phyloP scores from a whole-genome alignment of 30 jellyfish, hydroid and myxozoan genomes.

The Nemopilema nomurai region DNA sequence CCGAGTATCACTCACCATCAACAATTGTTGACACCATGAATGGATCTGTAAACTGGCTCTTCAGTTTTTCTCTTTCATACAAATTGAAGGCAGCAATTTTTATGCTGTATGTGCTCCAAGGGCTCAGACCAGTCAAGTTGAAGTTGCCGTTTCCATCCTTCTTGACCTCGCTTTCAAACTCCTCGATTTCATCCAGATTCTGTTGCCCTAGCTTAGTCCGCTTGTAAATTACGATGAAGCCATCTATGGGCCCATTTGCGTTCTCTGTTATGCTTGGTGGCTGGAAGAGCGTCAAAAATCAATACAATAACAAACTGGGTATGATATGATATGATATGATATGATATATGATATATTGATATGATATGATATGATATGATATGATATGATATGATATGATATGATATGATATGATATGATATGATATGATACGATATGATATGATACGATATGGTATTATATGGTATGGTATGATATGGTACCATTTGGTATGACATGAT shows the following conservation, averaged over 20 bases:
- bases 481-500: no score
- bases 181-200: constrained; percentile 20
- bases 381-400: no score
- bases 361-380: no score
- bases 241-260: constrained; percentile 66
- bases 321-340: no score
- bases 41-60: constrained; percentile 26
- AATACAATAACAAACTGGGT: no score
- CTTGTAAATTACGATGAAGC: constrained; percentile 53
- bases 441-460: no score
- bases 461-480: no score
- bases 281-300: not conserved
- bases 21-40: constrained; percentile 30
- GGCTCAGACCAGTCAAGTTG: constrained; percentile 49
- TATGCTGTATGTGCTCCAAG: constrained; percentile 78
- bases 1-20: constrained; percentile 1
- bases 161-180: constrained; percentile 10
- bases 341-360: no score
- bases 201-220: constrained; percentile 40
- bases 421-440: no score
- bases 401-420: no score
- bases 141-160: constrained; percentile 36
- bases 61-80: constrained; percentile 13
- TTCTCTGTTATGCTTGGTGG: constrained; percentile 46
- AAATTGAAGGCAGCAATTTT: constrained; percentile 69